phyloP scores from a whole-genome alignment of 2,113 vertebrate genomes.

The Carassius carassius region DNA sequence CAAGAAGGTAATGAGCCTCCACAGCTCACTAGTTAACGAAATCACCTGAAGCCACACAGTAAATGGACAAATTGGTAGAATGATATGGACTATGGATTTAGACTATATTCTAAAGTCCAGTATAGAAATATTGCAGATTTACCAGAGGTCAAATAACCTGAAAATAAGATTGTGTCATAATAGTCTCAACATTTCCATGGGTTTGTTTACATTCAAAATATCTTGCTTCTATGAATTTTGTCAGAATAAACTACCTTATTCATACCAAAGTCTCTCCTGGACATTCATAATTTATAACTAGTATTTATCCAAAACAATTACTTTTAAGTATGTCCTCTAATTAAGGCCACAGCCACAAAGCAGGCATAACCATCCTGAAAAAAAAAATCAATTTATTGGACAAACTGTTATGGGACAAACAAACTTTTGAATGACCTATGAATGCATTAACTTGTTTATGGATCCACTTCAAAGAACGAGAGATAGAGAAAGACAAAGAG shows the following conservation, averaged over 20 bases:
- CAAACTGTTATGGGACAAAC: neutral
- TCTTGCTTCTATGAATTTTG: slow-evolving; percentile 21
- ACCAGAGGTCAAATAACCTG: neutral
- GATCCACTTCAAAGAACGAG: neutral
- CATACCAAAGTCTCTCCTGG: neutral
- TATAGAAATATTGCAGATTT: neutral
- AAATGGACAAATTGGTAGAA: neutral
- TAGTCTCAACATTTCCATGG: slow-evolving; percentile 9
- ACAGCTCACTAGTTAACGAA: neutral
- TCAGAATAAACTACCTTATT: neutral
- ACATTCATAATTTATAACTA: neutral
- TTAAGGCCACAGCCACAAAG: neutral
- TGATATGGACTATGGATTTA: no score
- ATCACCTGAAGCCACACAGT: neutral
- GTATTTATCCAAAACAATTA: neutral
- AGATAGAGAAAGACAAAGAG: neutral
- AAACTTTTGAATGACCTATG: neutral
- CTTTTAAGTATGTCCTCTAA: neutral
- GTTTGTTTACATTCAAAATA: slow-evolving; percentile 10
- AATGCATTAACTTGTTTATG: neutral
- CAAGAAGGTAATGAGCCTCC: slow-evolving; percentile 84
- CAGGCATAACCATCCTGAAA: neutral
- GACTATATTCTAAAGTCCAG: neutral
- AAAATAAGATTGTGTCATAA: neutral
- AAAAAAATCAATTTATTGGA: no score